These are phyloP conservation scores for Porites cylindrica DNA, from an alignment of 92 coral and sea anemone genomes.

Conservation along the genomic window DNA sequence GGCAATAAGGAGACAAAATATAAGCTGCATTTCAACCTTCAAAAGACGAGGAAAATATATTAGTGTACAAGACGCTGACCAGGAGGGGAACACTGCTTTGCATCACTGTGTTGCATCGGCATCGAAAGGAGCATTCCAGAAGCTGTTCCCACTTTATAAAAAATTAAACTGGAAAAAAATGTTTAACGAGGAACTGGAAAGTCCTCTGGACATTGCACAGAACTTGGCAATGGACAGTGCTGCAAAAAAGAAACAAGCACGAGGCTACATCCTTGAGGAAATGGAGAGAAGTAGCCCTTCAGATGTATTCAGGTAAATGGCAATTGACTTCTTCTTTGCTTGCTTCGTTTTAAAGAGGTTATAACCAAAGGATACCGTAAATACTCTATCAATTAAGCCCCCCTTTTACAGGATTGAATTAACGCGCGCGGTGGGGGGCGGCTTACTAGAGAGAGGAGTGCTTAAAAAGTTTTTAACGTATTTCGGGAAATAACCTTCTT, in stretches of 20 bases:
- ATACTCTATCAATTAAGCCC: no score
- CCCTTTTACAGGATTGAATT: no score
- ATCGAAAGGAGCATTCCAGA: conserved; percentile 27
- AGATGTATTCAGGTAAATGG: neutral
- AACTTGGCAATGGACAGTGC: neutral
- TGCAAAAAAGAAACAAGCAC: conserved; percentile 16
- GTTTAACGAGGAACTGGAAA: conserved; percentile 19
- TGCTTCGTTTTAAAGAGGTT: no score
- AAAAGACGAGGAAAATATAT: conserved; percentile 2
- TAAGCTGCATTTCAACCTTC: conserved; percentile 26
- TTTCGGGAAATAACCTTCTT: no score
- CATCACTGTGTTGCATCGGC: conserved; percentile 44
- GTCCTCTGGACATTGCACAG: conserved; percentile 35
- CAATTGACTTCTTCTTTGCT: no score
- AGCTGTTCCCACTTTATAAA: conserved; percentile 20
- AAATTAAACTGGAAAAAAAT: conserved; percentile 25
- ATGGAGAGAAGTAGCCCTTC: neutral
- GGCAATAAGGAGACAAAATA: conserved; percentile 25
- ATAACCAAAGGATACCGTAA: no score
- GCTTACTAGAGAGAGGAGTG: no score
- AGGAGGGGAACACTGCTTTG: conserved; percentile 51
- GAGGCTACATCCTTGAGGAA: neutral
- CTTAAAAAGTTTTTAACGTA: no score
- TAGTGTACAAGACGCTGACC: neutral
- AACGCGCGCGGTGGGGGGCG: no score